Conservation (phyloP, 2,113 vertebrate species). For the Paradoxurus hermaphroditus region DNA sequence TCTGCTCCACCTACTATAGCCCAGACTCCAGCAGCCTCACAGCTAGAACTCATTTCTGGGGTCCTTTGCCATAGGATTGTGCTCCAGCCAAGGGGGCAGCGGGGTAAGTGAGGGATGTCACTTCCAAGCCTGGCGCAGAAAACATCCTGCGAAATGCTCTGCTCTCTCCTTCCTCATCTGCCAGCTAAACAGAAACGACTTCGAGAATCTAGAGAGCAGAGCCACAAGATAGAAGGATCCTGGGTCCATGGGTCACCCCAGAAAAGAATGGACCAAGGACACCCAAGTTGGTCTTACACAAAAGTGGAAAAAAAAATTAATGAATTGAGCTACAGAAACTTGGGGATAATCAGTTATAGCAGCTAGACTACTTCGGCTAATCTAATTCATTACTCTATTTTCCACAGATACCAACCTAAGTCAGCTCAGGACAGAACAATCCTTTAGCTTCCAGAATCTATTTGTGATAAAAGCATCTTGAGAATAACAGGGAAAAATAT, state of each 20-base stretch:
- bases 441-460: background rate
- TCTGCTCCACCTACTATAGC: background rate
- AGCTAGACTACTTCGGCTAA: background rate
- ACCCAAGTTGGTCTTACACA: background rate
- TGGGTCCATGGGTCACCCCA: background rate
- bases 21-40: background rate
- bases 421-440: background rate
- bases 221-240: background rate
- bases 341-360: background rate
- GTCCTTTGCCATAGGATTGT: background rate
- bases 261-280: background rate
- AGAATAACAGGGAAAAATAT: slow-evolving; percentile 37
- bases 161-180: background rate
- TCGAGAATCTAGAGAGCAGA: background rate
- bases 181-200: background rate
- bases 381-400: background rate
- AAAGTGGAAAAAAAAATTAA: background rate
- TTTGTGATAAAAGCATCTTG: slow-evolving; percentile 30
- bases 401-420: background rate
- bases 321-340: background rate
- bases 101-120: background rate
- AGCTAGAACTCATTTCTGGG: background rate
- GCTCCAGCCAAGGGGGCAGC: background rate
- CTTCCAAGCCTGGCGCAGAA: background rate
- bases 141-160: background rate